phyloP scores from a whole-genome alignment of 2,113 vertebrate species.

The Synchiropus splendidus region DNA sequence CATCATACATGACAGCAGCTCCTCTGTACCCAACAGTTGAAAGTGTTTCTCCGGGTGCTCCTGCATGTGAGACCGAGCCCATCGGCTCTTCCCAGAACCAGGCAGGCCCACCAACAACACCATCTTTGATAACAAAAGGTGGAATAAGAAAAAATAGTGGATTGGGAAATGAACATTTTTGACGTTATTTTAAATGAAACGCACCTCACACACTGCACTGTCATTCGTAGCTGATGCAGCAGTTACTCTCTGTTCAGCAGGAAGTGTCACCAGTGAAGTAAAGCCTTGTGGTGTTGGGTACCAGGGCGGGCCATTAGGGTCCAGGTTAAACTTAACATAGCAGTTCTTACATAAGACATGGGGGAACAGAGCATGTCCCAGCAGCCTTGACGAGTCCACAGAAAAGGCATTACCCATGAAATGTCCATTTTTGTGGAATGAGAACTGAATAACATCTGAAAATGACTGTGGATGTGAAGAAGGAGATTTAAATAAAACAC shows the following conservation, averaged over 20 bases:
- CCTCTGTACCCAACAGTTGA: conserved; percentile 72
- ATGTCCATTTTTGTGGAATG: conserved; percentile 77
- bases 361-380: conserved; percentile 67
- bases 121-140: conserved; percentile 55
- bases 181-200: background rate
- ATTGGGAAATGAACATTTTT: background rate
- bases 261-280: conserved; percentile 57
- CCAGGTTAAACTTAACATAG: conserved; percentile 69
- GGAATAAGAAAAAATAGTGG: background rate
- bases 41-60: conserved; percentile 75
- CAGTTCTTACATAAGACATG: conserved; percentile 79
- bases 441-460: conserved; percentile 66
- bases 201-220: conserved; percentile 73
- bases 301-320: conserved; percentile 66
- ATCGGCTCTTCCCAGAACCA: conserved; percentile 81
- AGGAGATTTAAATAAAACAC: background rate
- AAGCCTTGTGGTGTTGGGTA: conserved; percentile 65
- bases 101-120: conserved; percentile 83
- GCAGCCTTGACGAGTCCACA: conserved; percentile 49
- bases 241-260: conserved; percentile 53
- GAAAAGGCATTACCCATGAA: conserved; percentile 75
- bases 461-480: conserved; percentile 22
- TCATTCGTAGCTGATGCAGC: conserved; percentile 47
- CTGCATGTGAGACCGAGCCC: conserved; percentile 68
- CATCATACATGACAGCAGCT: conserved; percentile 73